Base-by-base conservation (phyloP, 1,140 invertebrate species). In the Eueides isabella region DNA sequence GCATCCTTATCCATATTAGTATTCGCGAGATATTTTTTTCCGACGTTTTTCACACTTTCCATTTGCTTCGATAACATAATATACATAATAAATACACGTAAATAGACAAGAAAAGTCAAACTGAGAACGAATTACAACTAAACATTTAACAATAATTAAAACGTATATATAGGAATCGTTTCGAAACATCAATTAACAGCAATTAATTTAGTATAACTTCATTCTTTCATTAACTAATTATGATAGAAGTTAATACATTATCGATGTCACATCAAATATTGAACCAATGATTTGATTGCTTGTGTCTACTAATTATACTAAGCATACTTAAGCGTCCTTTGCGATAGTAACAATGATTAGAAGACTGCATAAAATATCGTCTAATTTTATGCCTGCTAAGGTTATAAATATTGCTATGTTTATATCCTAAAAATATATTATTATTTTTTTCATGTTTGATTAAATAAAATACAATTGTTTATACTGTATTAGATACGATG, bases 141-240 rank as follows among this genome's bases (percentile, higher is more conserved):
- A 70, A 63, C 41, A 76, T 63, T 41, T 19, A 65, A 61, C 66
- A 74, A 73, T 69, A 75, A 76, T 82, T 72, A 79, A 75, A 69
- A 75, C 62, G 41, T 80, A 78, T 85, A 79, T 85, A 85, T 81
- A 83, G 11, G 23, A 67, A 28, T 74, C 73, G 69, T 80, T 76
- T 77, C 44, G 61, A 76, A 80, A 80, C 77, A 82, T 81, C 83
- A 81, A 81, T 85, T 76, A 83, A 83, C 80, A 72, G 77, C 65
- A 70, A 67, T 62, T 74, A 79, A 80, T 79, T 80, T 79, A 82
- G 70, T 30, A 62, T 69, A 77, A 75, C 61, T 73, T 61, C 12
- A 35, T 31, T n/a, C 14, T 55, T 75, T 71, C 62, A 74, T 80
- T 77, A 75, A 78, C 71, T 80, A 77, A 80, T 72, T 77, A 71